A percentile compares a stretch with the other conserved stretches of the same genome.
Conservation (phyloP, 2,113 vertebrate species). For the Bambusicola thoracicus region DNA sequence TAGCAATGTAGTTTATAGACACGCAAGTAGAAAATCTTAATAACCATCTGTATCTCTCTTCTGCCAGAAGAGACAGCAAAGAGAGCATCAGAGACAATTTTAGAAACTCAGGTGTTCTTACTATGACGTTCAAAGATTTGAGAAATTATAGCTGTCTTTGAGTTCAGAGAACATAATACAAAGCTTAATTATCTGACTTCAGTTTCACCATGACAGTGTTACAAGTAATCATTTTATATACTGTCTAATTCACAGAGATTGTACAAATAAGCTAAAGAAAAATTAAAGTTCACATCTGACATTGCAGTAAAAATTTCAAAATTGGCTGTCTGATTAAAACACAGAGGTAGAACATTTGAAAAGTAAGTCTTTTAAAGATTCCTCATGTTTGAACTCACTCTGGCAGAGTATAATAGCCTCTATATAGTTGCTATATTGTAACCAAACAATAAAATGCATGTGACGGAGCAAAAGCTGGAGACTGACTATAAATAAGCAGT, state of each 20-base stretch:
- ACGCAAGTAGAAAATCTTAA: neutral
- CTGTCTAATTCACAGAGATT: neutral
- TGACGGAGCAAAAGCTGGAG: neutral
- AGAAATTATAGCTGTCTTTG: neutral
- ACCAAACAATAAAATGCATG: neutral
- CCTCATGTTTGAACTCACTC: neutral
- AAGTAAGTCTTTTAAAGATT: accelerated
- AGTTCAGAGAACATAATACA: neutral
- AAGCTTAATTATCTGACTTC: neutral
- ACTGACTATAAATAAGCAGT: neutral
- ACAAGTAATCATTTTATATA: neutral
- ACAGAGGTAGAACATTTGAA: neutral
- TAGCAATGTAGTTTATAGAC: neutral
- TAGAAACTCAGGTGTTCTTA: accelerated
- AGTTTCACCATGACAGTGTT: neutral
- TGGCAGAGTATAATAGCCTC: neutral
- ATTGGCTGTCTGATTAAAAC: neutral
- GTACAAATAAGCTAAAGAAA: neutral
- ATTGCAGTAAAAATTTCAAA: neutral
- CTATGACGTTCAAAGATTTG: neutral
- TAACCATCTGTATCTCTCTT: neutral
- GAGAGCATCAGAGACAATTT: neutral
- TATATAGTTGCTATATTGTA: neutral
- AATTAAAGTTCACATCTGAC: neutral
- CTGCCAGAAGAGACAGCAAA: neutral